These are phyloP conservation scores for Antheraea mylitta DNA, from an alignment of 1,140 invertebrate species.

Conservation along the genomic window DNA sequence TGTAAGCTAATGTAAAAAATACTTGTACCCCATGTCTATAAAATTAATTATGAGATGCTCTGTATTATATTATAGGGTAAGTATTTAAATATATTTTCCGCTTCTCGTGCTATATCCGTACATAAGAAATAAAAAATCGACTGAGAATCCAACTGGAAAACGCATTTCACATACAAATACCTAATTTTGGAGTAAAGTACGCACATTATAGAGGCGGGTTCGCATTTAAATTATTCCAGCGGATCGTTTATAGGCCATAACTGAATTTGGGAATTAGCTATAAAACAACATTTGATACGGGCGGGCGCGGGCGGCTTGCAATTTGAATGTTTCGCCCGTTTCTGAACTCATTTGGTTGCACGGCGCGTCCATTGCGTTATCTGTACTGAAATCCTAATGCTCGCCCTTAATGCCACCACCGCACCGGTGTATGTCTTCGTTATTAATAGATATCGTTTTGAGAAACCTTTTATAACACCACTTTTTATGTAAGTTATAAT, in stretches of 20 bases:
- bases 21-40: too few relatives aligned
- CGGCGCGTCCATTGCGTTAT: conserved; percentile 57
- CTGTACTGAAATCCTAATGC: conserved; percentile 24
- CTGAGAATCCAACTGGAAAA: conserved; percentile 71
- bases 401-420: conserved; percentile 38
- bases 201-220: conserved; percentile 74
- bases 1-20: too few relatives aligned
- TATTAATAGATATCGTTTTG: not conserved
- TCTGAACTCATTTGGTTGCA: conserved; percentile 68
- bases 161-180: conserved; percentile 78
- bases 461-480: not conserved
- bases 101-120: conserved; percentile 4
- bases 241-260: conserved; percentile 79
- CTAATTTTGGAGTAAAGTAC: conserved; percentile 75
- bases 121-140: conserved; percentile 59
- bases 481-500: not conserved
- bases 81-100: not conserved
- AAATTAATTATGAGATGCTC: not conserved
- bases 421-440: conserved; percentile 2
- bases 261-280: conserved; percentile 79
- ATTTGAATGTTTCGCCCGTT: conserved; percentile 74
- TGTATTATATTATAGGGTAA: not conserved
- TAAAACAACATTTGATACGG: conserved; percentile 78
- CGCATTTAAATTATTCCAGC: conserved; percentile 78
- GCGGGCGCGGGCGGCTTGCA: conserved; percentile 69